Percentiles rank a stretch among this genome's conserved stretches.
phyloP scores from a whole-genome alignment of 2,888 invertebrate species.

The Scaptomyza flava region DNA sequence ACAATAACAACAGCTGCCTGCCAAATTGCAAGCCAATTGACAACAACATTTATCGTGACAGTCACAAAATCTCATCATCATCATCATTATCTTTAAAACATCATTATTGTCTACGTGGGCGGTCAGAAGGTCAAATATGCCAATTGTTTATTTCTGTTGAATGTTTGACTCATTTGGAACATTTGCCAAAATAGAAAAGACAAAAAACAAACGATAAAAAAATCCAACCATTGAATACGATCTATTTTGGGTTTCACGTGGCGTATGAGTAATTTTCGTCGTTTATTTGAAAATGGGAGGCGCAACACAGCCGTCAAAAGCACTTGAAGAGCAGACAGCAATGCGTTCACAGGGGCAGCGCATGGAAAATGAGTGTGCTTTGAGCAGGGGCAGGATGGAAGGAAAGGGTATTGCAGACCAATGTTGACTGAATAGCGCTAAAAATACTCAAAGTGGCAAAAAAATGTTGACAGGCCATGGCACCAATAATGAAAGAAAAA shows the following conservation, averaged over 20 bases:
- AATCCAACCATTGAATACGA: slow-evolving; percentile 36
- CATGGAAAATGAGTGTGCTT: slow-evolving; percentile 45
- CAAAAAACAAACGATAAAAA: neutral
- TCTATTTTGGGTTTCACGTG: slow-evolving; percentile 46
- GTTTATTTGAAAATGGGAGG: slow-evolving; percentile 34
- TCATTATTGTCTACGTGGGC: slow-evolving; percentile 49
- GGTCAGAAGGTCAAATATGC: slow-evolving; percentile 58
- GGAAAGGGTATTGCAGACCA: slow-evolving; percentile 11
- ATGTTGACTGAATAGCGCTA: slow-evolving; percentile 50
- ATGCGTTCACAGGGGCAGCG: slow-evolving; percentile 33
- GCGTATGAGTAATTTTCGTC: slow-evolving; percentile 67
- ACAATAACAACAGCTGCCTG: slow-evolving; percentile 49
- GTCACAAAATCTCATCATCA: slow-evolving; percentile 41
- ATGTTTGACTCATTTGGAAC: slow-evolving; percentile 24
- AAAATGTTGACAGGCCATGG: slow-evolving; percentile 63
- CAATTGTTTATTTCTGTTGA: slow-evolving; percentile 18
- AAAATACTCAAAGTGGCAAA: slow-evolving; percentile 66
- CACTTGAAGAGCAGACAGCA: slow-evolving; percentile 40
- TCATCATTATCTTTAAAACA: slow-evolving; percentile 32
- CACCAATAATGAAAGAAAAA: slow-evolving; percentile 16
- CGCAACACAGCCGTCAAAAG: slow-evolving; percentile 29
- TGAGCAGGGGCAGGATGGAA: neutral
- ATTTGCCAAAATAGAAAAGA: slow-evolving; percentile 18
- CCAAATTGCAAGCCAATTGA: slow-evolving; percentile 63
- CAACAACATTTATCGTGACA: slow-evolving; percentile 57